Evolutionary conservation across 2,888 invertebrate species (phyloP).

Genomic region (Rhimphoctona megacephalus): DNA sequence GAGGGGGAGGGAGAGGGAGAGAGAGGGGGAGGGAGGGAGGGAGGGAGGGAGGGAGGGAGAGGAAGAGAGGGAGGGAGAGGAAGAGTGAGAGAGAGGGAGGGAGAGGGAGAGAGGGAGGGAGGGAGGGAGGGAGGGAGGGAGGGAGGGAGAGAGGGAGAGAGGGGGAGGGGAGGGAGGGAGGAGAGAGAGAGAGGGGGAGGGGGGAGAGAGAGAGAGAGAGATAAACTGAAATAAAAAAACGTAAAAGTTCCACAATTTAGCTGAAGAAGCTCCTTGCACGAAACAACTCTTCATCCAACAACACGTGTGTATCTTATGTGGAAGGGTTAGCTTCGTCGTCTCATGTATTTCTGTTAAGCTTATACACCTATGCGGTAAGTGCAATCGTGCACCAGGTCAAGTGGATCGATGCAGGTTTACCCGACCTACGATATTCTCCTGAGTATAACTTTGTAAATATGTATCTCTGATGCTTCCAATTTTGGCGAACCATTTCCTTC

Average conservation of each 20-base stretch:
- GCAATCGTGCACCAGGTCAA: constrained; percentile 78
- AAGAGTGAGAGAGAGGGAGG: constrained; percentile 19
- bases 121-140: constrained; percentile 23
- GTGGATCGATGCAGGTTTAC: constrained; percentile 82
- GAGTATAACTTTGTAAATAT: not conserved
- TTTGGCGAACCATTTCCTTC: not conserved
- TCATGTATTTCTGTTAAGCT: constrained; percentile 39
- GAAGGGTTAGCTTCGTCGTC: constrained; percentile 33
- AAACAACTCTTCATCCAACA: constrained; percentile 56
- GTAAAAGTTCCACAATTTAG: constrained; percentile 58
- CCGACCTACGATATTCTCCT: constrained; percentile 72
- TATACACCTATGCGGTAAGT: constrained; percentile 24
- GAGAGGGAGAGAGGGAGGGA: constrained; percentile 6
- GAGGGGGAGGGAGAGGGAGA: constrained; percentile 16
- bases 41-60: constrained; percentile 17
- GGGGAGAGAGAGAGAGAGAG: constrained; percentile 7
- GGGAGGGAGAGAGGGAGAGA: constrained; percentile 6
- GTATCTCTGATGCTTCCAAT: not conserved
- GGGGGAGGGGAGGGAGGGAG: no score
- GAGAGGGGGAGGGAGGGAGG: constrained; percentile 9
- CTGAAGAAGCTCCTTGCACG: constrained; percentile 68
- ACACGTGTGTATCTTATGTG: constrained; percentile 33
- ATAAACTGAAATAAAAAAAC: not conserved
- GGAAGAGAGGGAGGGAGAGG: constrained; percentile 6
- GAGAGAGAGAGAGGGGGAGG: constrained; percentile 23